Percentiles rank a stretch among this genome's conserved stretches.
These are phyloP conservation scores for Aphidius ervi DNA, from an alignment of 1,140 invertebrate genomes.

Conservation along the genomic window DNA sequence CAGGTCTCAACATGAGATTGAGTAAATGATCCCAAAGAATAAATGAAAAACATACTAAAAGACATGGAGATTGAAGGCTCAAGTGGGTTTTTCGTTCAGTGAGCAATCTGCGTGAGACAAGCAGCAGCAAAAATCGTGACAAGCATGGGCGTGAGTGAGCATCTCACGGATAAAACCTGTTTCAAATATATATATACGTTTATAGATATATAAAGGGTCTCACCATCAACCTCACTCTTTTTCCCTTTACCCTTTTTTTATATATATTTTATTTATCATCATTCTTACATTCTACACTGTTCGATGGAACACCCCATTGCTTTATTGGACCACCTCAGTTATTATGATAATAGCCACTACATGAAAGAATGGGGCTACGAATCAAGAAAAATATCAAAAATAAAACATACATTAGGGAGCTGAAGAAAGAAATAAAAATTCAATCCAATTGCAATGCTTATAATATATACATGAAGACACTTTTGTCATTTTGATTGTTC, in stretches of 20 bases:
- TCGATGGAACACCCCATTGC: conserved; percentile 30
- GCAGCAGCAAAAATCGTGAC: conserved; percentile 30
- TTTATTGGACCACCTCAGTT: conserved; percentile 35
- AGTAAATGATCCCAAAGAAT: conserved; percentile 9
- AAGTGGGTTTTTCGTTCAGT: conserved; percentile 7
- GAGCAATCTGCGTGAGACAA: conserved; percentile 9
- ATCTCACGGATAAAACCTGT: conserved; percentile 34
- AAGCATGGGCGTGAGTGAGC: conserved; percentile 32
- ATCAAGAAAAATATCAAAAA: conserved; percentile 2
- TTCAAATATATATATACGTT: conserved; percentile 16
- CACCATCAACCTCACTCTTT: not conserved
- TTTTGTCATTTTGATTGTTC: not conserved
- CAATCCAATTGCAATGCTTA: not conserved
- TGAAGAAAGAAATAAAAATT: not conserved
- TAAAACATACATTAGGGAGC: not conserved
- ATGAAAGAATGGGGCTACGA: conserved; percentile 1
- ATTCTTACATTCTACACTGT: not conserved
- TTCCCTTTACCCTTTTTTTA: not conserved
- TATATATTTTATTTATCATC: too few relatives aligned
- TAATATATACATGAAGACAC: not conserved
- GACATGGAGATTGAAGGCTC: conserved; percentile 3
- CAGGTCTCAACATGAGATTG: not conserved
- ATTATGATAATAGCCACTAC: conserved; percentile 33
- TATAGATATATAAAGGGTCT: not conserved
- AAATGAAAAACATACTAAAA: conserved; percentile 6